Base-by-base conservation (phyloP, 1,140 invertebrate genomes). In the Caerostris extrusa region DNA sequence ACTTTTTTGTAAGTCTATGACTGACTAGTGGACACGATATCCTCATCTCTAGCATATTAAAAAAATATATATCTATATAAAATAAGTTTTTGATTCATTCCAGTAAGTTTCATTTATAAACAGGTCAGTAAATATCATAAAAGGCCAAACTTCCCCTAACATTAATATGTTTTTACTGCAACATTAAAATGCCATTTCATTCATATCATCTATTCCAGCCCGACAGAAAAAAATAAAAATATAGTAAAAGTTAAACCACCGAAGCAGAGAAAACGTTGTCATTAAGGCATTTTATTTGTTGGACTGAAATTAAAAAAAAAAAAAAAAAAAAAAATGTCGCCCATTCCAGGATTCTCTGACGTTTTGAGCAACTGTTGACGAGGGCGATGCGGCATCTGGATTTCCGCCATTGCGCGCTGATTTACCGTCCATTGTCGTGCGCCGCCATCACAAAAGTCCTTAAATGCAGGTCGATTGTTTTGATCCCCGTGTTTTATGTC, bases 391-490 rank as follows among this genome's bases (percentile, higher is more conserved):
- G 17, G 61, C 53, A 50, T 19, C 19, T 19, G 71, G 71, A 77
- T 77, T 77, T 77, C 71, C 71, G 71, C 71, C 71, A 34, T 19
- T 4, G 19, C 19, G 61, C 7, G 71, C 53, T 77, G 71, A 77
- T 77, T 77, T 77, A 77, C 10, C 53, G 71, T 14, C 71, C 34
- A 77, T 77, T 77, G 71, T 77, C 71, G 71, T 50, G 71, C 71
- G 8, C 14, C 71, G 5, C 3, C 69, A n/a, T 10, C 50, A 10
- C 19, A 19, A 77, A 77, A 77, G 71, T 12, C 71, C 34, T 77
- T 50, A 77, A 77, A 77, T 77, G 34, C 71, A 50, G 71, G 71
- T 77, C 71, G 71, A 77, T 77, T 77, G 71, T 77, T 77, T 77
- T 50, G 34, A 50, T 19, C 53, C 34, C 34, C 71, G 14, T 34